These are phyloP conservation scores for Galeruca laticollis DNA, from an alignment of 2,888 invertebrate genomes.

Conservation along the genomic window DNA sequence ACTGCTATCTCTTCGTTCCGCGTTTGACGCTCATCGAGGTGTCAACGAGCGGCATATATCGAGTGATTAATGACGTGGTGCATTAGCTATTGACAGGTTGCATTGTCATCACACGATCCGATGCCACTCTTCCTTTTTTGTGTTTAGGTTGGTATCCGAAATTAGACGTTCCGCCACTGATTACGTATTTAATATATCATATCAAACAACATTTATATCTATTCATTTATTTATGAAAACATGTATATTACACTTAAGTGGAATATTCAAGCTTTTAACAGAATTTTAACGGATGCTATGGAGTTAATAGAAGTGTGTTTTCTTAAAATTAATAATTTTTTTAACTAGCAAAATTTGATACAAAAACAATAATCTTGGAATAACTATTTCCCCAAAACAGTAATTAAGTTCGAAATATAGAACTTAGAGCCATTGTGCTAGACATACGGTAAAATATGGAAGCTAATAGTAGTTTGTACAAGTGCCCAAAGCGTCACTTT, in stretches of 20 bases:
- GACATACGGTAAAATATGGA: too few relatives aligned
- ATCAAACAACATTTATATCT: neutral
- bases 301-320: too few relatives aligned
- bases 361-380: too few relatives aligned
- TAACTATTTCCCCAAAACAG: too few relatives aligned
- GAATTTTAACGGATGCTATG: neutral
- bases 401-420: too few relatives aligned
- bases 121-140: conserved; percentile 11
- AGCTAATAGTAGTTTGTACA: too few relatives aligned
- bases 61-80: conserved; percentile 64
- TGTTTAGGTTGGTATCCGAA: neutral
- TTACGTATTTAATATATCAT: neutral
- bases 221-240: neutral
- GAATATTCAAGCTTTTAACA: neutral
- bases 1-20: conserved; percentile 55
- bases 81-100: conserved; percentile 65
- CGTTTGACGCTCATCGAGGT: conserved; percentile 55
- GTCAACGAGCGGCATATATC: conserved; percentile 56
- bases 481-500: too few relatives aligned
- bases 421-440: too few relatives aligned
- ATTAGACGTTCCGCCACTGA: neutral
- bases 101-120: conserved; percentile 58
- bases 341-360: too few relatives aligned
- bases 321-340: too few relatives aligned
- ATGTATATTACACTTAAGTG: neutral